Percentiles rank a stretch among this genome's conserved stretches.
Evolutionary conservation across 2,797 vertebrate genomes (phyloP).

Genomic region (Saxicola maurus): DNA sequence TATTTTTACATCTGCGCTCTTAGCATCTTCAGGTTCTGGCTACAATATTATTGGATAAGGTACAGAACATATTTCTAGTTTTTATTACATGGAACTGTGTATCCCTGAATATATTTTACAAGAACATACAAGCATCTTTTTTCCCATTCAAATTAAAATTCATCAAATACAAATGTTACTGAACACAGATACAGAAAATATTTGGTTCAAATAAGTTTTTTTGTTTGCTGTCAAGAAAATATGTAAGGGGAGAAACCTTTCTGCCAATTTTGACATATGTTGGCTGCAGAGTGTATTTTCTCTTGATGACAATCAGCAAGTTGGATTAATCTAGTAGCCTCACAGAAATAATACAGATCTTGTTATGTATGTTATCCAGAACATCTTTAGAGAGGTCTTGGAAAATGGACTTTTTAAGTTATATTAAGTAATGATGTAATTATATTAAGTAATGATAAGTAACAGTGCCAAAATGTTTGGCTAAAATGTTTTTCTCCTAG

Average conservation of each 20-base stretch:
- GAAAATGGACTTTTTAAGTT: neutral
- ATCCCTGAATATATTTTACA: neutral
- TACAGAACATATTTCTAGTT: neutral
- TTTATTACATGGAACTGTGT: neutral
- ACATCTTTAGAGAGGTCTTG: neutral
- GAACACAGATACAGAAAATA: neutral
- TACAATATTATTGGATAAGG: neutral
- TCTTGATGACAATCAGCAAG: neutral
- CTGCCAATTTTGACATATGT: neutral
- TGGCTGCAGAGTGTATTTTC: neutral
- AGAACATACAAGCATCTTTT: neutral
- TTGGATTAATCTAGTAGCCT: neutral
- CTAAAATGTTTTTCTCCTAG: neutral
- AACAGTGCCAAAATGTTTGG: neutral
- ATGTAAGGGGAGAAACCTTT: neutral
- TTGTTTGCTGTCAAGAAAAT: neutral
- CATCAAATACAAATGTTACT: neutral
- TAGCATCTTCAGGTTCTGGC: neutral
- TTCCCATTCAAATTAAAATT: neutral
- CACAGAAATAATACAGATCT: neutral
- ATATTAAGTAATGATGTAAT: neutral
- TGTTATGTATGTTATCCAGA: neutral
- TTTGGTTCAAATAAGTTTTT: neutral
- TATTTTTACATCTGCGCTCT: neutral
- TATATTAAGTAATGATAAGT: neutral